Percentiles rank a stretch among this genome's conserved stretches.
These are phyloP conservation scores for Galago senegalensis DNA, from an alignment of 2,797 vertebrate genomes.

Conservation along the genomic window DNA sequence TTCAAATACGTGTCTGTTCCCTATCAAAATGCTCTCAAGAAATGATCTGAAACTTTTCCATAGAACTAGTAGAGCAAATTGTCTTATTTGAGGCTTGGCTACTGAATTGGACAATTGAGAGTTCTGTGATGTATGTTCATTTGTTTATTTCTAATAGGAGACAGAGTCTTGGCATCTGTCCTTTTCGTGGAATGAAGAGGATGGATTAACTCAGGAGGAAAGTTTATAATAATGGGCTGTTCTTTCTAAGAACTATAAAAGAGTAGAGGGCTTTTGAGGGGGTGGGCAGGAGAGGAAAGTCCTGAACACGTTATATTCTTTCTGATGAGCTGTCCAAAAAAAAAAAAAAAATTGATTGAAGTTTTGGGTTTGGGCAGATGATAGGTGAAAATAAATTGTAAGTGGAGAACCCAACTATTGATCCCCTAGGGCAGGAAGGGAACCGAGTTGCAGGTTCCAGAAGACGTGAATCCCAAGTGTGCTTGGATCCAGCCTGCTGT, in stretches of 20 bases:
- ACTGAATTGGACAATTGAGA: neutral
- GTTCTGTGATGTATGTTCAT: neutral
- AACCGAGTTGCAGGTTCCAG: neutral
- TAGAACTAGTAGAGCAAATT: neutral
- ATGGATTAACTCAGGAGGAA: neutral
- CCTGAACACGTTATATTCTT: neutral
- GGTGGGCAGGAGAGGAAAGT: rapidly evolving
- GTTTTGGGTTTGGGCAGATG: neutral
- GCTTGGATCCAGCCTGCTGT: neutral
- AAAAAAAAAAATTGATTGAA: neutral
- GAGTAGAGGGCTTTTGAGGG: neutral
- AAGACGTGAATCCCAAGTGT: neutral
- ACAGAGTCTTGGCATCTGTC: neutral
- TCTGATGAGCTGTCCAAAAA: neutral
- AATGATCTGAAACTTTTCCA: neutral
- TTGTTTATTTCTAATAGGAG: neutral
- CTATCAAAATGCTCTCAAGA: neutral
- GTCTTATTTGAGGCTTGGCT: neutral
- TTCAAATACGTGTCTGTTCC: neutral
- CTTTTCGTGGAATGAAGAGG: neutral
- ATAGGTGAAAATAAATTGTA: neutral
- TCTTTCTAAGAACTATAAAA: constrained; percentile 15
- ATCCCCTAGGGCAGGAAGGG: neutral
- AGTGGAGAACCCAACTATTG: neutral
- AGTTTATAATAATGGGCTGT: neutral